Evolutionary conservation across 2,888 invertebrate species (phyloP).

Genomic region (Crepidodera aurea): DNA sequence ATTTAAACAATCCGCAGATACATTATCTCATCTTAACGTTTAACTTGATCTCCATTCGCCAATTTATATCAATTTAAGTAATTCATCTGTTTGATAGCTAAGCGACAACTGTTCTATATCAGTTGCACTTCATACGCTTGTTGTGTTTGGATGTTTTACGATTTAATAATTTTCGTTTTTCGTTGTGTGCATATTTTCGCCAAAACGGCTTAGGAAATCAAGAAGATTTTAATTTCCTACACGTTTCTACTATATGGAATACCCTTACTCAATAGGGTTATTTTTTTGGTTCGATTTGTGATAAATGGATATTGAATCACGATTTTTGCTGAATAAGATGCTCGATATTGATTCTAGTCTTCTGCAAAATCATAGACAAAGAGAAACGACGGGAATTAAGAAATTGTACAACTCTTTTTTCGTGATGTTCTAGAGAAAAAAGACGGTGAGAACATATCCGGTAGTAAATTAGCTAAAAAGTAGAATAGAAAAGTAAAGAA

Average conservation of each 20-base stretch:
- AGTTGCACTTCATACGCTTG: constrained; percentile 38
- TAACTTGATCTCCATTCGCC: constrained; percentile 40
- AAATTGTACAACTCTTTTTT: constrained; percentile 88
- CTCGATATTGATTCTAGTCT: constrained; percentile 77
- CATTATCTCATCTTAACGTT: constrained; percentile 15
- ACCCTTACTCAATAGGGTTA: constrained; percentile 46
- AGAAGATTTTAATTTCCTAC: constrained; percentile 19
- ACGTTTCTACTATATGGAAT: constrained; percentile 25
- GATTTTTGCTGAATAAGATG: constrained; percentile 65
- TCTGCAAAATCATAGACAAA: constrained; percentile 81
- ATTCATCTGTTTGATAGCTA: constrained; percentile 49
- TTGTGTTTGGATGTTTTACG: constrained; percentile 22
- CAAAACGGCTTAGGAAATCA: constrained; percentile 54
- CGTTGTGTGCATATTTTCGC: constrained; percentile 48
- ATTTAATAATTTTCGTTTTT: constrained; percentile 11
- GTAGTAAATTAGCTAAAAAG: constrained; percentile 25
- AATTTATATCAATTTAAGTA: constrained; percentile 57
- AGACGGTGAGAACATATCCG: neutral
- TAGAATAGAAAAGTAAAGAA: constrained; percentile 14
- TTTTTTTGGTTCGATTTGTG: constrained; percentile 43
- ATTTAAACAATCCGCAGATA: constrained; percentile 38
- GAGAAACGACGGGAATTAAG: constrained; percentile 85
- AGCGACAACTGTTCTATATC: constrained; percentile 45
- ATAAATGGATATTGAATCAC: constrained; percentile 62
- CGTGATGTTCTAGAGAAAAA: constrained; percentile 77